These are phyloP conservation scores for Aphidius colemani DNA, from an alignment of 2,888 invertebrate genomes.

Conservation along the genomic window DNA sequence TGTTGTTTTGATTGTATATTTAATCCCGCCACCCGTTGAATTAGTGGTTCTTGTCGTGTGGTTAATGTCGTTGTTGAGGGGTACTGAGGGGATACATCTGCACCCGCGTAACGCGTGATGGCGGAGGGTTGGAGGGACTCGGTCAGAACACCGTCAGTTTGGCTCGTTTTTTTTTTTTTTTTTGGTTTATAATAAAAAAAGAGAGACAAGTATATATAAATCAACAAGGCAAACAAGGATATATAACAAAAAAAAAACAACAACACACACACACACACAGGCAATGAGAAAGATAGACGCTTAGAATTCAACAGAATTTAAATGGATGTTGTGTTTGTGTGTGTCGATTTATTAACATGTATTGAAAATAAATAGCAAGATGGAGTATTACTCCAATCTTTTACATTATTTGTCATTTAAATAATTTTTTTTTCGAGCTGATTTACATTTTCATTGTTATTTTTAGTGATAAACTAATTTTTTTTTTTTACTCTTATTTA, in stretches of 20 bases:
- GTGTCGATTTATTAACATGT: too few relatives aligned
- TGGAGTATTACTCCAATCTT: slow-evolving; percentile 10
- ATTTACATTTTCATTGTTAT: not conserved
- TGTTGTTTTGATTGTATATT: slow-evolving; percentile 27
- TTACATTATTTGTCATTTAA: too few relatives aligned
- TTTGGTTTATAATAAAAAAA: slow-evolving; percentile 30
- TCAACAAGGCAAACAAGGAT: too few relatives aligned
- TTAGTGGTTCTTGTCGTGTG: slow-evolving; percentile 31
- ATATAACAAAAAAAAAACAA: slow-evolving; percentile 11
- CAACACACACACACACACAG: slow-evolving; percentile 4
- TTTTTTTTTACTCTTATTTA: too few relatives aligned
- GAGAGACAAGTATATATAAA: not conserved
- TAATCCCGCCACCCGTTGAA: slow-evolving; percentile 45
- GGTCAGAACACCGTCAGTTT: too few relatives aligned
- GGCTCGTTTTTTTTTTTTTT: slow-evolving; percentile 19
- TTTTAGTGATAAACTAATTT: too few relatives aligned
- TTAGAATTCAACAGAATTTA: too few relatives aligned
- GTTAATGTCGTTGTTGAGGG: slow-evolving; percentile 38
- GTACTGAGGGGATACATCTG: slow-evolving; percentile 46
- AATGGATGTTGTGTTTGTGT: too few relatives aligned
- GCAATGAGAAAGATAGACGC: too few relatives aligned
- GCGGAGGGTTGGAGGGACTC: slow-evolving; percentile 40
- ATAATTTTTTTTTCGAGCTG: not conserved
- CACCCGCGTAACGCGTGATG: slow-evolving; percentile 43
- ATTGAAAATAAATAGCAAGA: slow-evolving; percentile 11